A percentile compares a stretch with the other conserved stretches of the same genome.
Evolutionary conservation across 2,888 invertebrate genomes (phyloP).

Genomic region (Cosmia pyralina): DNA sequence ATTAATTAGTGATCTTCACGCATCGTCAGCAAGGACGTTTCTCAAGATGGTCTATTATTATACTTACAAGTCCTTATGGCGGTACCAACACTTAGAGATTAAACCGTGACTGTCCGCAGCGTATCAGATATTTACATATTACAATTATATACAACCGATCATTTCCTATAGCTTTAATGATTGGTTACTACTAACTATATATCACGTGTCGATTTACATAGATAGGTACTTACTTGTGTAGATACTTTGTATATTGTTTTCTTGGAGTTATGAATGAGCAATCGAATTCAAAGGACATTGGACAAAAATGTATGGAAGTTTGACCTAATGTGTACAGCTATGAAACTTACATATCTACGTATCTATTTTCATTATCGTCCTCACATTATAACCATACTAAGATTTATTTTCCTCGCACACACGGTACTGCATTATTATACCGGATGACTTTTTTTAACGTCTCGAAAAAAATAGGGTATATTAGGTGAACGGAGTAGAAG

Average conservation of each 20-base stretch:
- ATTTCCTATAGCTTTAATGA: conserved; percentile 67
- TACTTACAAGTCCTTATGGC: neutral
- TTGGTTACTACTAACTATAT: conserved; percentile 50
- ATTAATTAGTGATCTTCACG: conserved; percentile 16
- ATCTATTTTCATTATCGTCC: neutral
- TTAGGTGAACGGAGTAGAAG: no score
- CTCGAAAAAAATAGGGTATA: no score
- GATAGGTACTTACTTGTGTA: conserved; percentile 32
- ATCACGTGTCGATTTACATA: conserved; percentile 64
- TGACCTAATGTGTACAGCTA: neutral
- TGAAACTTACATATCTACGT: neutral
- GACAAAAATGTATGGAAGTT: neutral
- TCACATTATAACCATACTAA: neutral
- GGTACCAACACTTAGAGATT: conserved; percentile 57
- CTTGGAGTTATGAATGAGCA: conserved; percentile 18
- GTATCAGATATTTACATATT: conserved; percentile 67
- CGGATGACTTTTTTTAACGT: no score
- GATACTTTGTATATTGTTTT: conserved; percentile 9
- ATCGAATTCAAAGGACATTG: neutral
- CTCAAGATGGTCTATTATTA: conserved; percentile 31
- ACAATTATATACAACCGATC: conserved; percentile 60
- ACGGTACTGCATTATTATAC: neutral
- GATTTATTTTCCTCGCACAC: no score
- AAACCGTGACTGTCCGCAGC: conserved; percentile 64
- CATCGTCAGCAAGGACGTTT: conserved; percentile 11